Percentiles rank a stretch among this genome's conserved stretches.
These are phyloP conservation scores for Sipunculus nudus DNA, from an alignment of 2,888 invertebrate species.

Conservation along the genomic window DNA sequence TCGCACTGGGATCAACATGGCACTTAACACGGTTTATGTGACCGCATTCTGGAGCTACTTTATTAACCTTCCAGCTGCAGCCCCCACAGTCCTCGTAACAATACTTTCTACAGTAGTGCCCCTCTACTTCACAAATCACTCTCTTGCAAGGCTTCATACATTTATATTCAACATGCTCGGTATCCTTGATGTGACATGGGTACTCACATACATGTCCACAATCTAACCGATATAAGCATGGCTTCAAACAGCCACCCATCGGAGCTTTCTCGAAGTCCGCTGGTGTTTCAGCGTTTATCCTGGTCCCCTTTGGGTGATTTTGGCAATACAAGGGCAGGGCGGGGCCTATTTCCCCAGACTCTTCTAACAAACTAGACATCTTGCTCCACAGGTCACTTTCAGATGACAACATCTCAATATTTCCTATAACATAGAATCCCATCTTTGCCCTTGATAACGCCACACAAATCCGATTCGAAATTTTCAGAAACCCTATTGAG, in stretches of 20 bases:
- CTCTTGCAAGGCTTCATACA: conserved; percentile 40
- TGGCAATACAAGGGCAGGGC: conserved; percentile 31
- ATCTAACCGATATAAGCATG: conserved; percentile 69
- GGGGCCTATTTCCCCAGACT: conserved; percentile 60
- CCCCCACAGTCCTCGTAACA: conserved; percentile 44
- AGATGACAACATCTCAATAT: conserved; percentile 60
- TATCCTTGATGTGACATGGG: conserved; percentile 73
- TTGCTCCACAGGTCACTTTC: conserved; percentile 47
- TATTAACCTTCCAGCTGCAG: conserved; percentile 40
- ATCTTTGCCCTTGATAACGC: conserved; percentile 45
- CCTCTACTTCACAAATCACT: conserved; percentile 27
- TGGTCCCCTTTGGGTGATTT: conserved; percentile 26
- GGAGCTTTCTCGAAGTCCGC: conserved; percentile 43
- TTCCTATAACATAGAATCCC: conserved; percentile 46
- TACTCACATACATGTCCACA: conserved; percentile 75
- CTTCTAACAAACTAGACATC: conserved; percentile 64
- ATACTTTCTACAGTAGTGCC: conserved; percentile 33
- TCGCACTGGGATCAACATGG: conserved; percentile 32
- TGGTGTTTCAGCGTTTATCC: conserved; percentile 16
- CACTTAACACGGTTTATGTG: conserved; percentile 48
- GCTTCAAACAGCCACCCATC: conserved; percentile 71
- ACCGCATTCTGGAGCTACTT: conserved; percentile 45
- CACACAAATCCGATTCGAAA: conserved; percentile 46
- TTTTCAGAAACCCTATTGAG: conserved; percentile 44
- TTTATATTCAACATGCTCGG: conserved; percentile 68